Percentiles rank a stretch among this genome's conserved stretches.
Conservation (phyloP, 2,888 invertebrate species). For the Hirtodrosophila confusa region DNA sequence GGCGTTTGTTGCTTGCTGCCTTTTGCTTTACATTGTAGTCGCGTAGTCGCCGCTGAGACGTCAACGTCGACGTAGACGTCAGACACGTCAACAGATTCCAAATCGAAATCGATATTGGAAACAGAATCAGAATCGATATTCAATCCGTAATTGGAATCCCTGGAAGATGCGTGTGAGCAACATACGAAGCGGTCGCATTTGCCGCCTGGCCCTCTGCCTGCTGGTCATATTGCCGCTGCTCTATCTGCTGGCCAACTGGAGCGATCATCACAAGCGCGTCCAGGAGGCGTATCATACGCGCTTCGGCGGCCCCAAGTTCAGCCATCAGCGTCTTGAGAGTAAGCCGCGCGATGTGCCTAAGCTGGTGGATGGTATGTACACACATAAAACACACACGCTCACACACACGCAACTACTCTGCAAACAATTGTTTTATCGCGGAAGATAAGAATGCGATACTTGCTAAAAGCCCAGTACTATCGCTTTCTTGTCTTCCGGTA, state of each 20-base stretch:
- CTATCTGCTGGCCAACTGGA: slow-evolving; percentile 87
- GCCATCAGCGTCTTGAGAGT: slow-evolving; percentile 74
- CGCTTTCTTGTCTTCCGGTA: no score
- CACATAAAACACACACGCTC: background rate
- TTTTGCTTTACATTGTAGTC: slow-evolving; percentile 31
- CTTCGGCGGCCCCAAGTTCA: slow-evolving; percentile 70
- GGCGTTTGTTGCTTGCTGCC: slow-evolving; percentile 9
- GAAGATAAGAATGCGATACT: no score
- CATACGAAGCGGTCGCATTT: slow-evolving; percentile 86
- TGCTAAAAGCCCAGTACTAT: no score
- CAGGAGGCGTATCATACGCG: slow-evolving; percentile 78
- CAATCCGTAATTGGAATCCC: background rate
- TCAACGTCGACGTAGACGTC: slow-evolving; percentile 6
- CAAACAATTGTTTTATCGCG: no score
- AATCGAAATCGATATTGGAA: slow-evolving; percentile 1
- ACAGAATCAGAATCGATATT: background rate
- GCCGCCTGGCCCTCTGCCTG: slow-evolving; percentile 85
- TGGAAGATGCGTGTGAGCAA: slow-evolving; percentile 86
- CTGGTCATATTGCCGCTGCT: slow-evolving; percentile 86
- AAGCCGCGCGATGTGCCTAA: slow-evolving; percentile 81
- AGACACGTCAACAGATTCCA: slow-evolving; percentile 47
- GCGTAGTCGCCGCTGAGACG: slow-evolving; percentile 18
- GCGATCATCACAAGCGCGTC: slow-evolving; percentile 84
- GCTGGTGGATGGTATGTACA: slow-evolving; percentile 81
- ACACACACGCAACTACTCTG: no score